Evolutionary conservation across 2,797 vertebrate species (phyloP).

Genomic region (Numenius phaeopus): DNA sequence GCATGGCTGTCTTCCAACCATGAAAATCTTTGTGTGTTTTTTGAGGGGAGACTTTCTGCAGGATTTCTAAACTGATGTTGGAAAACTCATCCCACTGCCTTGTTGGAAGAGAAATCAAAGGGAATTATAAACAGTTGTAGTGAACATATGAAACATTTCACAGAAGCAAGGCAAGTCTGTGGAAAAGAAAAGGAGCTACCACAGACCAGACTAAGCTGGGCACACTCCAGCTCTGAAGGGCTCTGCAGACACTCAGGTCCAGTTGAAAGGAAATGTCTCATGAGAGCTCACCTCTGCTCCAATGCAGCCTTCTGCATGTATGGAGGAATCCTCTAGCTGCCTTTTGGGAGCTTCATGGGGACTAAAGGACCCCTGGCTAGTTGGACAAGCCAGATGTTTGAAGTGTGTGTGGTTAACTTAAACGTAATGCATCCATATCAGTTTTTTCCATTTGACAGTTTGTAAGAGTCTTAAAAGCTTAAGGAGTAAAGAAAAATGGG

Average conservation of each 20-base stretch:
- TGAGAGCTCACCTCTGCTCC: not conserved
- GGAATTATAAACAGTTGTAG: not conserved
- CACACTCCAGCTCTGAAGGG: not conserved
- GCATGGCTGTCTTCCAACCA: not conserved
- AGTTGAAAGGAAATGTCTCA: not conserved
- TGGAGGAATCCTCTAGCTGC: not conserved
- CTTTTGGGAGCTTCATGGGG: not conserved
- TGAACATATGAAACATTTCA: not conserved
- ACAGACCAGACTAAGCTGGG: fast-evolving
- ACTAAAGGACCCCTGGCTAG: not conserved
- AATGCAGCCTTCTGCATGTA: not conserved
- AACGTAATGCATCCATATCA: not conserved
- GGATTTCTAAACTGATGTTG: not conserved
- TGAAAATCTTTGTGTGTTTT: not conserved
- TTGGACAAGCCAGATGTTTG: not conserved
- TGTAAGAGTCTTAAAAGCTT: not conserved
- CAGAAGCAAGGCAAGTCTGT: not conserved
- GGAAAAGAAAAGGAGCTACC: not conserved
- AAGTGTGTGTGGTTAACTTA: not conserved
- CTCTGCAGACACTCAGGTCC: not conserved
- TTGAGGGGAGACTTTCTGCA: not conserved
- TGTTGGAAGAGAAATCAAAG: not conserved
- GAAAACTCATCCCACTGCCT: not conserved
- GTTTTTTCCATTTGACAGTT: not conserved
- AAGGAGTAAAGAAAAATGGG: not conserved